Conservation (phyloP, 2,888 invertebrate species). For the Ernsta delagoae region DNA sequence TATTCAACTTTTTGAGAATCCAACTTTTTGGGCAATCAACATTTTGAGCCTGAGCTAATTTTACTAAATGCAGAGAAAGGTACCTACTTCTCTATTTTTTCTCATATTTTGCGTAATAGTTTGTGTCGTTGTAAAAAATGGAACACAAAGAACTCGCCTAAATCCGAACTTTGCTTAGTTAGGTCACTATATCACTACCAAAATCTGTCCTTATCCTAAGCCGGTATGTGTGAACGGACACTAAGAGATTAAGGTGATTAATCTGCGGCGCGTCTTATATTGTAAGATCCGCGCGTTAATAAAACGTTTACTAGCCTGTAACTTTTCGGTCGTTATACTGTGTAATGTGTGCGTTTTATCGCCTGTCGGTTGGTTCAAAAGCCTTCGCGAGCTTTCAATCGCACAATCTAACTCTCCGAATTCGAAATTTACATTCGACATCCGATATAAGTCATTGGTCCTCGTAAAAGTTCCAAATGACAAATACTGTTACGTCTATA, state of each 20-base stretch:
- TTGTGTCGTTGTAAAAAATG: too few relatives aligned
- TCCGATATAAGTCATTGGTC: constrained; percentile 41
- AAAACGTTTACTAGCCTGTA: constrained; percentile 26
- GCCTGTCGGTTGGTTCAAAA: constrained; percentile 18
- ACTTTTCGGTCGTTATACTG: constrained; percentile 24
- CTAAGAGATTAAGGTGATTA: constrained; percentile 22
- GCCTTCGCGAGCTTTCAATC: constrained; percentile 25
- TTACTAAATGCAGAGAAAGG: too few relatives aligned
- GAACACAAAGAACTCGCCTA: too few relatives aligned
- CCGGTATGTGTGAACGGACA: too few relatives aligned
- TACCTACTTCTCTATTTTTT: too few relatives aligned
- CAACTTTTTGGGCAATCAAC: too few relatives aligned
- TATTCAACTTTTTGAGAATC: too few relatives aligned
- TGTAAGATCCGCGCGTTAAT: constrained; percentile 28
- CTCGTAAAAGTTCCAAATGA: constrained; percentile 42
- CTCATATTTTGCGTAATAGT: too few relatives aligned
- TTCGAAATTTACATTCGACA: constrained; percentile 39
- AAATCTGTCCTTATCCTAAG: too few relatives aligned
- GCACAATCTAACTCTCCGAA: constrained; percentile 36
- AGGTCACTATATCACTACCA: too few relatives aligned
- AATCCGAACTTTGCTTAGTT: too few relatives aligned
- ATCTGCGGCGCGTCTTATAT: constrained; percentile 20
- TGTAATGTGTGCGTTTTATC: constrained; percentile 21
- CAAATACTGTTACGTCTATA: constrained; percentile 14
- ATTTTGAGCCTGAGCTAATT: too few relatives aligned